Percentiles rank a stretch among this genome's conserved stretches.
Conservation (phyloP, 2,113 vertebrate genomes). For the Triplophysa rosa region DNA sequence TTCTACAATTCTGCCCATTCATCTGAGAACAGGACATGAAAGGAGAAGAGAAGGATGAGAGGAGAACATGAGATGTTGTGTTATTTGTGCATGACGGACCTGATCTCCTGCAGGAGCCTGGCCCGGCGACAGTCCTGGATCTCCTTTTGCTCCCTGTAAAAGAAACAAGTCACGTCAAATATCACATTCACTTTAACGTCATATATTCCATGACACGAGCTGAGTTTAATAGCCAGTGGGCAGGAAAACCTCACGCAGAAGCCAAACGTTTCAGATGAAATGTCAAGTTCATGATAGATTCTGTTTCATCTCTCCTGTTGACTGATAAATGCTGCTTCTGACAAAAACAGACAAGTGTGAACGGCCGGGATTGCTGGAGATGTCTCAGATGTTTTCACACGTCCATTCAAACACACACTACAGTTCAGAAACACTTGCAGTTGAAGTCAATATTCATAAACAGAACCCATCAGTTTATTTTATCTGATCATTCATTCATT, state of each 20-base stretch:
- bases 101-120: slow-evolving; percentile 83
- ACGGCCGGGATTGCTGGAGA: neutral
- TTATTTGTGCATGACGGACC: slow-evolving; percentile 71
- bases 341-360: neutral
- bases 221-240: neutral
- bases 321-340: neutral
- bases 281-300: neutral
- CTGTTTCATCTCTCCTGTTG: neutral
- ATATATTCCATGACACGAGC: neutral
- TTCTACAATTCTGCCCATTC: too few relatives aligned
- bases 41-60: too few relatives aligned
- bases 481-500: too few relatives aligned
- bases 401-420: neutral
- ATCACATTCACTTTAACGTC: neutral
- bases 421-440: neutral
- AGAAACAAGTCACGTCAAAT: slow-evolving; percentile 39
- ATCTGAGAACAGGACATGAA: slow-evolving; percentile 2
- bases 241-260: neutral
- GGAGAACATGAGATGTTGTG: too few relatives aligned
- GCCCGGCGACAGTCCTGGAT: slow-evolving; percentile 88
- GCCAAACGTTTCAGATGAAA: neutral
- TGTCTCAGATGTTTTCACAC: neutral
- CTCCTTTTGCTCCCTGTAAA: slow-evolving; percentile 88
- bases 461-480: too few relatives aligned
- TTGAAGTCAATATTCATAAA: too few relatives aligned